These are phyloP conservation scores for Ardeotis arabs DNA, from an alignment of 2,113 vertebrate species.

Conservation along the genomic window DNA sequence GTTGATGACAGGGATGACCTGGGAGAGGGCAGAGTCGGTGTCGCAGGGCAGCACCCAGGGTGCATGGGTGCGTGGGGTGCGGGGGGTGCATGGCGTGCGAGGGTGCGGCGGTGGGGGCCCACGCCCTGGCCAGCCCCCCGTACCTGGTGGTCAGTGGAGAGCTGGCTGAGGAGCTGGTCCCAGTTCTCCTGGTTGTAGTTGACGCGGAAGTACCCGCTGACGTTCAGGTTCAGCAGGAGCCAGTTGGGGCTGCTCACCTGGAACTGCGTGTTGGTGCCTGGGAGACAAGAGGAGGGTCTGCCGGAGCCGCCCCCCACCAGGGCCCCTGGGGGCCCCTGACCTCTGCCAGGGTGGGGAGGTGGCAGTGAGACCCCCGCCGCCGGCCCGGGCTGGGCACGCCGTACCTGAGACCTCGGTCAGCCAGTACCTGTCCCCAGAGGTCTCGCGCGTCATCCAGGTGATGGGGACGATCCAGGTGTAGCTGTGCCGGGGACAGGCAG, in stretches of 20 bases:
- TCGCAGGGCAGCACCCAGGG: neutral
- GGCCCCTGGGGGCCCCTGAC: rapidly evolving
- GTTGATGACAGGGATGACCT: slow-evolving; percentile 87
- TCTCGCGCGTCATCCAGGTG: slow-evolving; percentile 25
- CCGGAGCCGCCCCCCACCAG: rapidly evolving
- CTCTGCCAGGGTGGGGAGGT: neutral
- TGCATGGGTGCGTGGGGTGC: rapidly evolving
- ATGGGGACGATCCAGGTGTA: slow-evolving; percentile 88
- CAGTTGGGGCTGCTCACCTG: neutral
- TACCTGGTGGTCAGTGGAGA: slow-evolving; percentile 66
- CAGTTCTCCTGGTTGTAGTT: slow-evolving; percentile 91
- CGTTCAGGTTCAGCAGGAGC: slow-evolving; percentile 84
- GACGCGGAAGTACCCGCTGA: slow-evolving; percentile 88
- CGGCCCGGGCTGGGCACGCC: rapidly evolving
- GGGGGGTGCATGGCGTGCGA: rapidly evolving
- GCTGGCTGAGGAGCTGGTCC: slow-evolving; percentile 70
- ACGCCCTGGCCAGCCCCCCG: rapidly evolving
- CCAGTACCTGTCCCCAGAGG: neutral
- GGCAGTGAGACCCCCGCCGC: neutral
- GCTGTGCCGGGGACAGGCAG: slow-evolving; percentile 60
- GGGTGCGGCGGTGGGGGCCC: neutral
- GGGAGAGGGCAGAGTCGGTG: neutral
- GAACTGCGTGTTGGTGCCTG: neutral
- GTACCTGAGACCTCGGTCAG: slow-evolving; percentile 61
- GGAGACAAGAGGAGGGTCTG: neutral